Evolutionary conservation across 2,113 vertebrate species (phyloP), one percentile per base, ranked within the genome.

Genomic region (Trematomus loennbergii): DNA sequence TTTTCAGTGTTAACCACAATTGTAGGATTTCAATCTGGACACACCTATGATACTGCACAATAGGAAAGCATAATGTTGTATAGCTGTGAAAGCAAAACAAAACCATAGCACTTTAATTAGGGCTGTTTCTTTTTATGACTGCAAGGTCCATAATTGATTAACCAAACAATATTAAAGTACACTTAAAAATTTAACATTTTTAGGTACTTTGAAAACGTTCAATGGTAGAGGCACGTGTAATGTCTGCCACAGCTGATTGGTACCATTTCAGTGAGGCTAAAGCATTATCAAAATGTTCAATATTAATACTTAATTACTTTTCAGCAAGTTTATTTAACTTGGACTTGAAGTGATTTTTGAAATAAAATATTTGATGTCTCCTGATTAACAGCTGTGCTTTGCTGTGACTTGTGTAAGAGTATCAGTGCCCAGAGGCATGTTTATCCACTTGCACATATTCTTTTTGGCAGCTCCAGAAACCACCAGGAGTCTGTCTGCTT

Each of bases 381-480:
- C 59, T 66, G 74, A 80, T 63, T 43, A 60, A 55, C 76, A 64
- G 65, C 64, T 48, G 57, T 50, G 46, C 67, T 83, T 72, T 71
- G 67, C 68, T 62, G 0, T 52, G 64, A 85, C 83, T 63, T 75
- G 60, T 62, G 66, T 64, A 29, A 55, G 43, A 53, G 59, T 67
- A 73, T 67, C 81, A 73, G 67, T 69, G 72, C 75, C 72, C 57
- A 18, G 50, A 60, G 87, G 89, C 73, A 48, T 54, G 68, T 80
- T 91, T 87, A 79, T 85, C 81, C 64, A 78, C 68, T 46, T 78
- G 65, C 58, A 29, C 29, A 78, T 16, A 71, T 49, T 80, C 45
- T 20, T 75, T 72, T 82, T 85, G 79, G 71, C 65, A 81, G 81
- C 80, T 72, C 20, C 25, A 65, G 22, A 64, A 61, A 11, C 4